phyloP scores from a whole-genome alignment of 2,888 invertebrate genomes.

The Microplitis manilae region DNA sequence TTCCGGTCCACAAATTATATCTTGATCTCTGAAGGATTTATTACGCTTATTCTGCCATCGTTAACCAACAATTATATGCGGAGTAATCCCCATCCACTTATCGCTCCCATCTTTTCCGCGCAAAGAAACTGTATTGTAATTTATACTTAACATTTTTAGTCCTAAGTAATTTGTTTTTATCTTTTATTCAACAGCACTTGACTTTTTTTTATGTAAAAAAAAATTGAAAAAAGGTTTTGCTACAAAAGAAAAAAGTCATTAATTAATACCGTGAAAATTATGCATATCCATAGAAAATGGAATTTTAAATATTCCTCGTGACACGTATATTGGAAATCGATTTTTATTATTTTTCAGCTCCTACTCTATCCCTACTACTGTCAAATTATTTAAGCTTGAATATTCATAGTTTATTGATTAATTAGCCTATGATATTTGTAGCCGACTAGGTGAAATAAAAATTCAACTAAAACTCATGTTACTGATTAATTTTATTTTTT shows the following conservation, averaged over 20 bases:
- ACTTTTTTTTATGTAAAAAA: not conserved
- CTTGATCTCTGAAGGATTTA: conserved; percentile 60
- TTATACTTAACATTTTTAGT: not conserved
- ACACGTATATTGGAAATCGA: conserved; percentile 22
- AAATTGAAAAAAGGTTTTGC: not conserved
- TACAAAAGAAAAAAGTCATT: not conserved
- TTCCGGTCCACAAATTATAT: conserved; percentile 55
- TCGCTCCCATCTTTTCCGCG: not conserved
- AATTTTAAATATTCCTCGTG: conserved; percentile 9
- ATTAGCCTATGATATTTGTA: conserved; percentile 49
- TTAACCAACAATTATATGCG: conserved; percentile 56
- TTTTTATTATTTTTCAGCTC: conserved; percentile 27
- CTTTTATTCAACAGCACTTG: too few species aligned
- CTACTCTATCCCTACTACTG: not conserved
- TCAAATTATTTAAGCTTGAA: conserved; percentile 43
- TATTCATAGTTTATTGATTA: conserved; percentile 57
- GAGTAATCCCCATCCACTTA: conserved; percentile 34
- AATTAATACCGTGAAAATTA: conserved; percentile 3
- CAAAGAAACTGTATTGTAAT: not conserved
- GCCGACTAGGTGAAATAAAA: not conserved
- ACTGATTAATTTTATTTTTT: not conserved
- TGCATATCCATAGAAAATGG: not conserved
- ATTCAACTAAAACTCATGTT: conserved; percentile 9
- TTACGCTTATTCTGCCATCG: conserved; percentile 53
- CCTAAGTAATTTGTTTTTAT: not conserved